Base-by-base conservation (phyloP, 2,888 invertebrate species). In the Asteroscopus sphinx region DNA sequence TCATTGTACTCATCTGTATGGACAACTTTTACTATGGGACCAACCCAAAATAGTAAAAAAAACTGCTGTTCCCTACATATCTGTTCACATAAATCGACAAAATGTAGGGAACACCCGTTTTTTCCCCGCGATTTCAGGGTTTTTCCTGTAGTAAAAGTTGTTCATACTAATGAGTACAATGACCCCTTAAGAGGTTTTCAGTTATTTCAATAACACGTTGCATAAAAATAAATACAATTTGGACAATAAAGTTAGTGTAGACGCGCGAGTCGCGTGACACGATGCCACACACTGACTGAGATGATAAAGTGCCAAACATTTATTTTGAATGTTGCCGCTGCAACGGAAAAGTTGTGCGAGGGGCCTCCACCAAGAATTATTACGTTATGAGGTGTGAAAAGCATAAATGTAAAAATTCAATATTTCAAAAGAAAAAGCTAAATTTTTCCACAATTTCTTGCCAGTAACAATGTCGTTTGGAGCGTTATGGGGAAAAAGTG, bases 331-430 rank as follows among this genome's bases (percentile, higher is more conserved):
- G 92, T 91, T 90, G 82, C 87, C 79, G 79, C 85, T 91, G 91
- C 90, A 90, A 89, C 88, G 84, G 90, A 90, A 90, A 92, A 90
- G 87, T 91, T 91, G 82, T 83, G 83, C 87, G 84, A 89, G 86
- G 88, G 85, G 84, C 79, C 83, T 80, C 81, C 85, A 76, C 82
- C 76, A 86, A 91, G 90, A 93, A 91, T 92, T 93, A 93, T 93
- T 93, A 92, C 92, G 92, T 92, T 93, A 93, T 94, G 94, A 93
- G 93, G 93, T 93, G 94, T 93, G 86, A 93, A 93, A 91, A 86
- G 88, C 91, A 93, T 93, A 92, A 93, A 93, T 93, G 93, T 93
- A 93, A 93, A 93, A 92, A 92, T 91, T 93, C 92, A 92, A 94
- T 93, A 92, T 93, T 92, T 91, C 89, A 89, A 81, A 83, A 55